phyloP scores from a whole-genome alignment of 2,113 vertebrate genomes.

The Octodon degus region DNA sequence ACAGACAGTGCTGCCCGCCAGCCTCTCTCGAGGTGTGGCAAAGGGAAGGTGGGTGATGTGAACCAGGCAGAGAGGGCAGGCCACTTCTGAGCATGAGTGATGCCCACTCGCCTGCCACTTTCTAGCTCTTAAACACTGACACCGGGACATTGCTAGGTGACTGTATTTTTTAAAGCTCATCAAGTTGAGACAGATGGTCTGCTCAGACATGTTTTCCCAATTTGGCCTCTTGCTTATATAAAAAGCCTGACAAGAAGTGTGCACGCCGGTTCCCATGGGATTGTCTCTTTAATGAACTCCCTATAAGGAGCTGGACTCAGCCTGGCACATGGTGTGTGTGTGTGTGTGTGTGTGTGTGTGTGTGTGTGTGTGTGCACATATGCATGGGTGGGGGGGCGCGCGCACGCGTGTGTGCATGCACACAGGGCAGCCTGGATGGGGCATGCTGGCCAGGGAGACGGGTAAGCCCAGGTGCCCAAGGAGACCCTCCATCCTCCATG shows the following conservation, averaged over 20 bases:
- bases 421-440: background rate
- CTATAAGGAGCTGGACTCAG: background rate
- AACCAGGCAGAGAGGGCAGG: rapidly evolving
- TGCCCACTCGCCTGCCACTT: background rate
- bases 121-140: background rate
- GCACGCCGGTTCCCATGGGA: background rate
- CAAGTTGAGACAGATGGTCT: constrained; percentile 66
- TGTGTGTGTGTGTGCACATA: background rate
- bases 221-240: constrained; percentile 57
- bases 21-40: background rate
- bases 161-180: constrained; percentile 47
- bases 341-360: background rate
- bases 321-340: rapidly evolving
- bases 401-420: no score
- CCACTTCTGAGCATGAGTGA: rapidly evolving
- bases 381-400: no score
- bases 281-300: background rate
- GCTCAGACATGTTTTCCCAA: constrained; percentile 40
- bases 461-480: rapidly evolving
- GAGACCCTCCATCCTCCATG: background rate
- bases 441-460: rapidly evolving
- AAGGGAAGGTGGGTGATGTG: background rate
- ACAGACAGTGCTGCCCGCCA: rapidly evolving
- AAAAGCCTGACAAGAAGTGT: background rate
- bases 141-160: constrained; percentile 37